Conservation (phyloP, 2,113 vertebrate species). For the Oophaga pumilio region DNA sequence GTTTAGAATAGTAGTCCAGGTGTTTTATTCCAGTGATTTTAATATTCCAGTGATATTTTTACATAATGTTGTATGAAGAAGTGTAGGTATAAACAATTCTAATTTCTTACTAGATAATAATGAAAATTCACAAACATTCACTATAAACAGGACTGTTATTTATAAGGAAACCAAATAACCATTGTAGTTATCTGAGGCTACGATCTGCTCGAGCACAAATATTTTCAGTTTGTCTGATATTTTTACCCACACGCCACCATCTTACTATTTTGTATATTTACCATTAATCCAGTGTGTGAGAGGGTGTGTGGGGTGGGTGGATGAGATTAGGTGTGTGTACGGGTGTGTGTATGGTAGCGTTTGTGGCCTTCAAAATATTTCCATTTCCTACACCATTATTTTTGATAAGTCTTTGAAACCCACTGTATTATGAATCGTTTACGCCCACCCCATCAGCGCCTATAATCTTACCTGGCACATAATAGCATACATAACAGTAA, state of each 20-base stretch:
- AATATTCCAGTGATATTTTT: slow-evolving; percentile 84
- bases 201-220: slow-evolving; percentile 45
- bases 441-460: not conserved
- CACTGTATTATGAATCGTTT: not conserved
- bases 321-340: not conserved
- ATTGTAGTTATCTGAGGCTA: slow-evolving; percentile 18
- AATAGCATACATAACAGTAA: not conserved
- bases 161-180: slow-evolving; percentile 57
- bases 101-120: slow-evolving; percentile 67
- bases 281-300: not conserved
- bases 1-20: slow-evolving; percentile 77
- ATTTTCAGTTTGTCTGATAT: slow-evolving; percentile 22
- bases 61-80: slow-evolving; percentile 80
- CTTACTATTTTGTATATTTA: slow-evolving; percentile 4
- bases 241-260: slow-evolving; percentile 16
- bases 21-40: slow-evolving; percentile 84
- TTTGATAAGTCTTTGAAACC: not conserved
- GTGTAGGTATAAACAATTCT: slow-evolving; percentile 76
- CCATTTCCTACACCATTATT: not conserved
- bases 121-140: slow-evolving; percentile 59
- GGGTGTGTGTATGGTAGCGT: not conserved
- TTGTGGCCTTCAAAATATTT: not conserved
- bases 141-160: slow-evolving; percentile 73
- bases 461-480: not conserved
- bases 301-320: not conserved